Conservation (phyloP, 2,888 invertebrate genomes). For the Melinopterus prodromus region DNA sequence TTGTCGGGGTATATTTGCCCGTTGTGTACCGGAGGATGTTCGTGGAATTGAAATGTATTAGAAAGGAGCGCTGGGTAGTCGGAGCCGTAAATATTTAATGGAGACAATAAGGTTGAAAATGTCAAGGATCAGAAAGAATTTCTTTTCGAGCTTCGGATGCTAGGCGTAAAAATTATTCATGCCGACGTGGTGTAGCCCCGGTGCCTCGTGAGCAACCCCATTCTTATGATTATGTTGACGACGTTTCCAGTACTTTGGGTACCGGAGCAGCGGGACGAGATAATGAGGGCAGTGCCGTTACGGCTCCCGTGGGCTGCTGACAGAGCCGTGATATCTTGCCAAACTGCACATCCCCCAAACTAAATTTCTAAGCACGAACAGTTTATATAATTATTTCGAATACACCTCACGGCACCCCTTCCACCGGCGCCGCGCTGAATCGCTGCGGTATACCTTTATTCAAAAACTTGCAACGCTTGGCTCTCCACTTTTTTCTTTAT, state of each 20-base stretch:
- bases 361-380: conserved; percentile 19
- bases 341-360: conserved; percentile 11
- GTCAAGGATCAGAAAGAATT: conserved; percentile 27
- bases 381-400: conserved; percentile 21
- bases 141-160: conserved; percentile 26
- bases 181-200: conserved; percentile 33
- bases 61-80: background rate
- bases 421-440: background rate
- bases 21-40: background rate
- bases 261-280: conserved; percentile 30
- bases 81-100: conserved; percentile 30
- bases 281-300: conserved; percentile 42
- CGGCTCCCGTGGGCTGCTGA: conserved; percentile 40
- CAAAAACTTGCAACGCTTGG: conserved; percentile 7
- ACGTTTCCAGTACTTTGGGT: conserved; percentile 27
- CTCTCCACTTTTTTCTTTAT: background rate
- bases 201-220: conserved; percentile 26
- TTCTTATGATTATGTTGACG: conserved; percentile 37
- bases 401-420: conserved; percentile 5
- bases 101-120: conserved; percentile 30
- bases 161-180: conserved; percentile 36
- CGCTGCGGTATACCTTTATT: background rate
- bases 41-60: conserved; percentile 19
- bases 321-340: conserved; percentile 28
- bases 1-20: background rate